Evolutionary conservation across 2,113 vertebrate species (phyloP), one percentile per base, ranked within the genome.

Genomic region (Cisticola juncidis): DNA sequence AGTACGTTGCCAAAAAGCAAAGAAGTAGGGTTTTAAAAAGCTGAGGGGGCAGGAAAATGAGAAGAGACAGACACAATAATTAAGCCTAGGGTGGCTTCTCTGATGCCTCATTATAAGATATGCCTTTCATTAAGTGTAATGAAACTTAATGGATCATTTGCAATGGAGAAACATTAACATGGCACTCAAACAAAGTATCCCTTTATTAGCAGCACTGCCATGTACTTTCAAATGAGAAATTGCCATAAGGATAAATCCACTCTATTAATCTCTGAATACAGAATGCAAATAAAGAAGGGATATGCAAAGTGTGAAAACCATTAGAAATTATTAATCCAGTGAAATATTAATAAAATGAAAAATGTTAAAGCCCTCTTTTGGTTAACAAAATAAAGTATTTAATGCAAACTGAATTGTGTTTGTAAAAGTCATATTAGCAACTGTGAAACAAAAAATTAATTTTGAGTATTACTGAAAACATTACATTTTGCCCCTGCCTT

Each of bases 71-170:
- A 79, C 62, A 70, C 50, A 84, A 29, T 90, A 92, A 96, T 93
- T 91, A 95, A 95, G 83, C 56, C 36, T 90, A 53, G 31, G 64
- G 60, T 86, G 66, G 35, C 61, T 95, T 53, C 77, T 95, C 86
- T 70, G 15, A 65, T 93, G 92, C 76, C 85, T 93, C 90, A 73
- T 86, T 85, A 36, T 76, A 84, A 95, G 81, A 92, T 57, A 82
- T 25, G 81, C 57, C 91, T 94, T 94, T 92, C 89, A 93, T 88
- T 96, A 96, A 85, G n/a, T 66, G 70, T 73, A 97, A 96, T 94
- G 81, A 56, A 95, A 94, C 69, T 93, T 93, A 97, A 94, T 89
- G 54, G 91, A 94, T 90, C 89, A 86, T 94, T 90, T 94, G 68
- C 81, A 88, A 79, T 8, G n/a, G 22, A 94, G 60, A 96, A 95